These are phyloP conservation scores for Coenobita brevimanus DNA, from an alignment of 1,140 invertebrate species.

Conservation along the genomic window DNA sequence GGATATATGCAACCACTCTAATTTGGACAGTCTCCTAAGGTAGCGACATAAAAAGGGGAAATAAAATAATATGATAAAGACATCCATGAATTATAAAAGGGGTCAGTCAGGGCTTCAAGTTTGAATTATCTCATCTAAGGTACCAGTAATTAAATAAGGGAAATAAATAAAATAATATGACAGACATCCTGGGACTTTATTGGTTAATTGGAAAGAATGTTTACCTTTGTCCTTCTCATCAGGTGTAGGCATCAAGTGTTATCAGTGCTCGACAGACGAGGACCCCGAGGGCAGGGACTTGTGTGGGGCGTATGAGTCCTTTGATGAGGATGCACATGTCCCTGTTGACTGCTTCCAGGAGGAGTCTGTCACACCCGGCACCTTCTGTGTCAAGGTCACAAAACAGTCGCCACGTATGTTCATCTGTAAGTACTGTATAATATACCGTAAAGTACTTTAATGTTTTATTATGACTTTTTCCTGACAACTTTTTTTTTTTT, in stretches of 20 bases:
- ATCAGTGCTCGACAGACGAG: constrained; percentile 88
- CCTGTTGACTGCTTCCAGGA: constrained; percentile 92
- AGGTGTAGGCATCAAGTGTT: constrained; percentile 77
- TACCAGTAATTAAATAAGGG: too few relatives aligned
- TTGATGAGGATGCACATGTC: constrained; percentile 86
- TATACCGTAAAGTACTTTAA: too few relatives aligned
- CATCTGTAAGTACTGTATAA: constrained; percentile 79
- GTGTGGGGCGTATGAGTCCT: constrained; percentile 89
- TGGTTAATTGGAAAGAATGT: not conserved
- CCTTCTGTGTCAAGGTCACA: constrained; percentile 92
- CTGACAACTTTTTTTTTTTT: not conserved
- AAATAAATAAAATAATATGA: too few relatives aligned
- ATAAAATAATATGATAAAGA: too few relatives aligned
- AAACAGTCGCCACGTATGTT: constrained; percentile 92
- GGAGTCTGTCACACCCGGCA: constrained; percentile 91
- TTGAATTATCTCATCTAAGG: too few relatives aligned
- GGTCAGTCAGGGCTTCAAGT: too few relatives aligned
- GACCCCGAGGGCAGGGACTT: constrained; percentile 82
- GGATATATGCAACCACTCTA: too few relatives aligned
- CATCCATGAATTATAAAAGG: too few relatives aligned
- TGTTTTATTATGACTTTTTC: not conserved
- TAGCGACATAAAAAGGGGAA: too few relatives aligned
- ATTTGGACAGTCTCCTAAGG: too few relatives aligned
- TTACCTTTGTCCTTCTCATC: not conserved
- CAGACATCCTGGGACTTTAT: too few relatives aligned